A percentile compares a stretch with the other conserved stretches of the same genome.
Conservation (phyloP, 1,140 invertebrate species). For the Drosophila sp. region DNA sequence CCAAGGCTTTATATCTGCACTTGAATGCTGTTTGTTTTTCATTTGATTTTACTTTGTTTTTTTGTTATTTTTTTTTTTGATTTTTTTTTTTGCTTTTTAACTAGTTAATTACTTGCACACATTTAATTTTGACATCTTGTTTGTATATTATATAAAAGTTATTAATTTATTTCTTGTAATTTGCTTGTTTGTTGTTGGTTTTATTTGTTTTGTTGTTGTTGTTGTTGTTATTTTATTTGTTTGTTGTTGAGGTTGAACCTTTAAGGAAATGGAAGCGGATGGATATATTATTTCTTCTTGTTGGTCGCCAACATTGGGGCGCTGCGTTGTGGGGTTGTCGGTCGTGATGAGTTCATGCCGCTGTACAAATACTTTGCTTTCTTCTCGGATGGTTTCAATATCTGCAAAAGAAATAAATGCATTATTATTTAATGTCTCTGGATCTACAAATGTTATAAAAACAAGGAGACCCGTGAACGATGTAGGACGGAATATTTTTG, state of each 20-base stretch:
- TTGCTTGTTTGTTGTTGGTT: slow-evolving; percentile 35
- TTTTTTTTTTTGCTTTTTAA: slow-evolving; percentile 29
- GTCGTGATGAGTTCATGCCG: slow-evolving; percentile 91
- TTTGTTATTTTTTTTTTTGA: slow-evolving; percentile 6
- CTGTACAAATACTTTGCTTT: slow-evolving; percentile 99
- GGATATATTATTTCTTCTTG: slow-evolving; percentile 91
- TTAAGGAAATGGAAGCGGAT: slow-evolving; percentile 85
- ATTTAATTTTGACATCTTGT: slow-evolving; percentile 41
- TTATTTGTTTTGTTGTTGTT: slow-evolving; percentile 20
- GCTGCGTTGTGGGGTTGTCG: slow-evolving; percentile 94
- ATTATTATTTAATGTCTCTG: not conserved
- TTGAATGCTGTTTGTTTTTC: slow-evolving; percentile 5
- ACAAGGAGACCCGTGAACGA: not conserved
- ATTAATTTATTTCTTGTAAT: slow-evolving; percentile 44
- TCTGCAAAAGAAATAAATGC: slow-evolving; percentile 87
- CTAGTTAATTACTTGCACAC: slow-evolving; percentile 42
- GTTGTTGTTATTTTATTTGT: slow-evolving; percentile 26
- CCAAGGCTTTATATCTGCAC: slow-evolving; percentile 3
- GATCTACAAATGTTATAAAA: not conserved
- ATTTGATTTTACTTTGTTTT: slow-evolving; percentile 7
- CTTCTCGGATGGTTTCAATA: slow-evolving; percentile 99
- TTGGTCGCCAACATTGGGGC: slow-evolving; percentile 86
- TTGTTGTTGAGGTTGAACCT: slow-evolving; percentile 70
- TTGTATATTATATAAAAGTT: slow-evolving; percentile 74
- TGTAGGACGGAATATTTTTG: too few relatives aligned